Evolutionary conservation across 2,797 vertebrate genomes (phyloP).

Genomic region (Chelonia mydas): DNA sequence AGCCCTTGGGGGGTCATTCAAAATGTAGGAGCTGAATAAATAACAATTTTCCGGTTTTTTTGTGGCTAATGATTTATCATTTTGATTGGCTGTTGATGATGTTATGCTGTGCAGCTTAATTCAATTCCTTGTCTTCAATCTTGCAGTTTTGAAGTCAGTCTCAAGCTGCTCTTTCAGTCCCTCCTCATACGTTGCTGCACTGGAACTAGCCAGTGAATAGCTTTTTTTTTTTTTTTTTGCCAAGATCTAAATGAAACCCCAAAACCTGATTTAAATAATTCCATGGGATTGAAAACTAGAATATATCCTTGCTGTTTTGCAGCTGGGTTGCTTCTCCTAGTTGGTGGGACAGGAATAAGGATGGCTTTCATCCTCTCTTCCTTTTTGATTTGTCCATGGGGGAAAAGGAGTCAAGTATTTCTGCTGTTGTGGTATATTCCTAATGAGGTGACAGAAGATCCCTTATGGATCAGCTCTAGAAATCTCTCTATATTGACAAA

Average conservation of each 20-base stretch:
- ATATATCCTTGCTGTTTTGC: not conserved
- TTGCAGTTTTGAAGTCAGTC: constrained; percentile 23
- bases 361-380: not conserved
- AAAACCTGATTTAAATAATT: constrained; percentile 17
- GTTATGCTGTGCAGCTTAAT: constrained; percentile 9
- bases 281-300: constrained; percentile 31
- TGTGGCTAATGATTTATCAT: not conserved
- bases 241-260: constrained; percentile 17
- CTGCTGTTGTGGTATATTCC: not conserved
- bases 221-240: not conserved
- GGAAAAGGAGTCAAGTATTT: not conserved
- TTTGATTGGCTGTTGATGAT: constrained; percentile 11
- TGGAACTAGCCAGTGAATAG: constrained; percentile 16
- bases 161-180: not conserved
- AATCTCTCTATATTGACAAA: constrained; percentile 3
- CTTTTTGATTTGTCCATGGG: constrained; percentile 11
- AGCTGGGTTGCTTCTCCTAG: not conserved
- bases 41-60: not conserved
- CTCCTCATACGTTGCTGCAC: not conserved
- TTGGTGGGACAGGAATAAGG: not conserved
- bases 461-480: not conserved
- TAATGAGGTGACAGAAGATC: not conserved
- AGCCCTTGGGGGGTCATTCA: not conserved
- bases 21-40: not conserved
- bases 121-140: constrained; percentile 1